phyloP scores from a whole-genome alignment of 2,797 vertebrate species.

The Trematomus bernacchii region DNA sequence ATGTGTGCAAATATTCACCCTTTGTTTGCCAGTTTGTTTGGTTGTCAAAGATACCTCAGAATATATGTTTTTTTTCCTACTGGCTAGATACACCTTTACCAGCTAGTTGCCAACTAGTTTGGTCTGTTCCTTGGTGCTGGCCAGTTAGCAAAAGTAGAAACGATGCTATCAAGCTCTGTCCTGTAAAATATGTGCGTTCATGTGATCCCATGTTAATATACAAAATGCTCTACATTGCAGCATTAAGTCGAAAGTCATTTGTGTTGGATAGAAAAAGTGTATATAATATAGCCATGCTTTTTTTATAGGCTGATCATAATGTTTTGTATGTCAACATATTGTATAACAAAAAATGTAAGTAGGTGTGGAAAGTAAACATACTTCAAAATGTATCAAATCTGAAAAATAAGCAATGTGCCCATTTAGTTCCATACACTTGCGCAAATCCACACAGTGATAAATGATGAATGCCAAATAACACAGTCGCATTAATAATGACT shows the following conservation, averaged over 20 bases:
- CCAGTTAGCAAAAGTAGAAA: neutral
- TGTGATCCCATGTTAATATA: neutral
- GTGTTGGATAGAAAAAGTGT: no score
- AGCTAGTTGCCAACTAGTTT: neutral
- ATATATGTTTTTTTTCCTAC: neutral
- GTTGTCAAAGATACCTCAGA: neutral
- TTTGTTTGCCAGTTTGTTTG: neutral
- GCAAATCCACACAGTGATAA: neutral
- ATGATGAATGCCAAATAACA: conserved; percentile 27
- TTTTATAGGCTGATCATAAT: neutral
- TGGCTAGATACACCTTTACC: neutral
- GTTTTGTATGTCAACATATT: neutral
- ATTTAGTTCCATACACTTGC: neutral
- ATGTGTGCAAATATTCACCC: no score
- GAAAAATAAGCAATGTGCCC: neutral
- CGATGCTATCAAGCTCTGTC: neutral
- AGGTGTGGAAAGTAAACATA: neutral
- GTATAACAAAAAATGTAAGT: neutral
- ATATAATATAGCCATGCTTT: neutral
- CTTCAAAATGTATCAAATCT: neutral
- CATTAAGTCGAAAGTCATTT: no score
- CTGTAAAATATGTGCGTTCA: neutral
- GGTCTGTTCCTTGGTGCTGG: neutral
- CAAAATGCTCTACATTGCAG: no score
- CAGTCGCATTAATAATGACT: neutral